phyloP scores from a whole-genome alignment of 2,888 invertebrate genomes.

The Caenorhabditis macrosperma region DNA sequence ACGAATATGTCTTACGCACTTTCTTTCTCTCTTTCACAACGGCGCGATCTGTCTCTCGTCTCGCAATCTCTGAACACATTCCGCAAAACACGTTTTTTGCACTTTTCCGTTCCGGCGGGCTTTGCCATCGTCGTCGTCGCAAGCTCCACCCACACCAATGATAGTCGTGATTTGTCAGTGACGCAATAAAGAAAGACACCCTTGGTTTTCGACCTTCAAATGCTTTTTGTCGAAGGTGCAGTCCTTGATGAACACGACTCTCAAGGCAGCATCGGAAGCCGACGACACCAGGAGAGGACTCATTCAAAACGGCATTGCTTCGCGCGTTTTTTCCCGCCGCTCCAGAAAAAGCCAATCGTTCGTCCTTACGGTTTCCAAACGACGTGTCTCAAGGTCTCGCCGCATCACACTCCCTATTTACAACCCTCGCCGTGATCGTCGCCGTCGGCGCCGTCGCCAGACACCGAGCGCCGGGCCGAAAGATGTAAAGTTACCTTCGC shows the following conservation, averaged over 20 bases:
- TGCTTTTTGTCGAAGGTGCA: background rate
- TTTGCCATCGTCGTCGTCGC: background rate
- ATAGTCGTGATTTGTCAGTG: background rate
- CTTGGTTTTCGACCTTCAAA: background rate
- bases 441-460: slow-evolving; percentile 10
- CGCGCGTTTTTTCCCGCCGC: background rate
- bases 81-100: slow-evolving; percentile 38
- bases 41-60: background rate
- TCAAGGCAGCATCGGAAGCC: background rate
- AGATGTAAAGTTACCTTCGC: slow-evolving; percentile 16
- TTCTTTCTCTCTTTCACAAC: background rate
- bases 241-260: too few relatives aligned
- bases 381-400: slow-evolving; percentile 36
- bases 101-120: slow-evolving; percentile 23
- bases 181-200: too few relatives aligned
- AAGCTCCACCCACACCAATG: background rate
- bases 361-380: slow-evolving; percentile 25
- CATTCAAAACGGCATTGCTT: background rate
- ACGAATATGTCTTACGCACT: background rate
- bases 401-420: slow-evolving; percentile 40
- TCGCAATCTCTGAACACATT: slow-evolving; percentile 29
- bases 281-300: background rate
- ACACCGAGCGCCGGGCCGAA: slow-evolving; percentile 1
- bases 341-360: background rate
- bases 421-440: slow-evolving; percentile 13